A percentile compares a stretch with the other conserved stretches of the same genome.
Conservation (phyloP, 2,113 vertebrate genomes). For the Apodemus sylvaticus region DNA sequence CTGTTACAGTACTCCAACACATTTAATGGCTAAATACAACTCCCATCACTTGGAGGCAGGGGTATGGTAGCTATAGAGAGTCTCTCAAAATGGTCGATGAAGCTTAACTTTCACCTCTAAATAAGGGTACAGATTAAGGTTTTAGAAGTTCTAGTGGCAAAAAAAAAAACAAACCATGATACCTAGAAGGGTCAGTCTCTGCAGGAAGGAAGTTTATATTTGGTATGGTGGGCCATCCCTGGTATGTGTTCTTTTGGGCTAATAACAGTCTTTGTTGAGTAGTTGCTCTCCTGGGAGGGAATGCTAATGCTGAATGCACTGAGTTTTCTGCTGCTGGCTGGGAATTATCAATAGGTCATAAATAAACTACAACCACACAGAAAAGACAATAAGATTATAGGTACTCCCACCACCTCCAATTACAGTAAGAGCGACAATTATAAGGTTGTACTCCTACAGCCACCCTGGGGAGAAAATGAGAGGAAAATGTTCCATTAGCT, state of each 20-base stretch:
- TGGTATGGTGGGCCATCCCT: conserved; percentile 78
- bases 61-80: neutral
- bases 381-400: conserved; percentile 90
- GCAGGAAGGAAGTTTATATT: conserved; percentile 70
- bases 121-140: conserved; percentile 51
- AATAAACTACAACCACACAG: conserved; percentile 84
- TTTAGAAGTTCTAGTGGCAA: neutral
- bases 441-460: conserved; percentile 88
- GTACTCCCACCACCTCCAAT: conserved; percentile 89
- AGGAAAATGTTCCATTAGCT: conserved; percentile 91
- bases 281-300: conserved; percentile 79
- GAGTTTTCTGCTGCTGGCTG: conserved; percentile 83
- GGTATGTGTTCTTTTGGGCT: conserved; percentile 77
- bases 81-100: neutral
- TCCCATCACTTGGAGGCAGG: neutral
- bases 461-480: conserved; percentile 89
- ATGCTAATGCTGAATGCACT: conserved; percentile 84
- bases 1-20: neutral
- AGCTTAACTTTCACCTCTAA: neutral
- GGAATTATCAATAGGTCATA: conserved; percentile 86
- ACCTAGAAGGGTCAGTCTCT: conserved; percentile 68
- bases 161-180: neutral
- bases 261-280: conserved; percentile 84
- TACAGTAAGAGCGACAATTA: conserved; percentile 90
- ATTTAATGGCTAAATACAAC: neutral